phyloP scores from a whole-genome alignment of 2,888 invertebrate genomes.

The Scaptomyza parva region DNA sequence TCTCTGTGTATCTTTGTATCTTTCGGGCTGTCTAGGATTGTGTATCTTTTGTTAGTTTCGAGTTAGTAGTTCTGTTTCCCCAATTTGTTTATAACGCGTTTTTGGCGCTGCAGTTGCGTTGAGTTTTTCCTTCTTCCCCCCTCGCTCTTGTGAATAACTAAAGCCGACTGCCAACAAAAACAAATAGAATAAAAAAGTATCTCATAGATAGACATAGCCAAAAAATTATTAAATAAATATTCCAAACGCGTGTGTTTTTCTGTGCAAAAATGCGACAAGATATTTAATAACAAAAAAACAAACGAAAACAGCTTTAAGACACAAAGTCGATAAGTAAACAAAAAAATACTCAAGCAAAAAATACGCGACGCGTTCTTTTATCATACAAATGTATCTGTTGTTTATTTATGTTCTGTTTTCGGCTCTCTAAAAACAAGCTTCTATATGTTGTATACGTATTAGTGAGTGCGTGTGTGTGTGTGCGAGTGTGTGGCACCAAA shows the following conservation, averaged over 20 bases:
- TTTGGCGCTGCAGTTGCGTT: constrained; percentile 35
- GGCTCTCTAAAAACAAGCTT: constrained; percentile 12
- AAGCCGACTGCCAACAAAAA: constrained; percentile 49
- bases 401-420: constrained; percentile 66
- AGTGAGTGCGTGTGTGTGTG: constrained; percentile 17
- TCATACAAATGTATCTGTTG: constrained; percentile 43
- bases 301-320: constrained; percentile 22
- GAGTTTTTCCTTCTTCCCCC: constrained; percentile 29
- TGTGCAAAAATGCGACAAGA: constrained; percentile 56
- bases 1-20: constrained; percentile 10
- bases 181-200: too few relatives aligned
- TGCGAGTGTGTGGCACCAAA: constrained; percentile 46
- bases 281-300: constrained; percentile 20
- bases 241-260: constrained; percentile 57
- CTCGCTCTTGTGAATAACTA: constrained; percentile 41
- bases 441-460: neutral
- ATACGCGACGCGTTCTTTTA: constrained; percentile 40
- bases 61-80: constrained; percentile 25
- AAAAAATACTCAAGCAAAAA: constrained; percentile 34
- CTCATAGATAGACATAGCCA: constrained; percentile 35
- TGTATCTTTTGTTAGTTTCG: constrained; percentile 15
- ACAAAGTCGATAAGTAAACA: constrained; percentile 23
- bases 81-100: constrained; percentile 2
- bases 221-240: constrained; percentile 23
- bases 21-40: constrained; percentile 12